Conservation (phyloP, 2,113 vertebrate species). For the Symphodus melops region DNA sequence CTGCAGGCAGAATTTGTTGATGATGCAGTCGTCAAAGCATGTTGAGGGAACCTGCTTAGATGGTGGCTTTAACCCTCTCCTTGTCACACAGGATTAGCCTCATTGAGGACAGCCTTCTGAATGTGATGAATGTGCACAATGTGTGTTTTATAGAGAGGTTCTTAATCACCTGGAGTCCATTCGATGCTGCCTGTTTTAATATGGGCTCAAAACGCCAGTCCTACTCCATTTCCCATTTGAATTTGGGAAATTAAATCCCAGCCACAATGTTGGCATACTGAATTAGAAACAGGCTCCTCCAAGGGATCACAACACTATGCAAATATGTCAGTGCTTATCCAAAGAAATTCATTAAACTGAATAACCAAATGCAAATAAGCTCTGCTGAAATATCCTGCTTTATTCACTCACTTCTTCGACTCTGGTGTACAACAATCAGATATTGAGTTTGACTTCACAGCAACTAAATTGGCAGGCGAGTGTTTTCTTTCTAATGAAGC, state of each 20-base stretch:
- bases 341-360: constrained; percentile 53
- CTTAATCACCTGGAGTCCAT: constrained; percentile 15
- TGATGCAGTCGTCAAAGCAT: constrained; percentile 42
- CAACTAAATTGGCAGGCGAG: neutral
- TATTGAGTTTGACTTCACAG: neutral
- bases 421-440: neutral
- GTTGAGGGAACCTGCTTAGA: constrained; percentile 51
- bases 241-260: constrained; percentile 33
- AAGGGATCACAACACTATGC: constrained; percentile 46
- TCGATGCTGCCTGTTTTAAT: neutral
- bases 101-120: constrained; percentile 30
- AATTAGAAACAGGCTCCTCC: constrained; percentile 44
- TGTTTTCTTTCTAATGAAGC: neutral
- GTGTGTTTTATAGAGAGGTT: neutral
- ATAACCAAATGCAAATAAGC: constrained; percentile 43
- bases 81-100: constrained; percentile 50
- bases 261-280: constrained; percentile 28
- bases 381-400: neutral
- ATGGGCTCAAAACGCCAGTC: constrained; percentile 3
- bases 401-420: constrained; percentile 31
- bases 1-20: constrained; percentile 51
- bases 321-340: constrained; percentile 53
- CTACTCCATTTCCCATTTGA: constrained; percentile 23
- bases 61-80: constrained; percentile 30
- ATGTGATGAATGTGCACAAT: constrained; percentile 45